These are phyloP conservation scores for Aldrovandia affinis DNA, from an alignment of 2,797 vertebrate genomes.

Conservation along the genomic window DNA sequence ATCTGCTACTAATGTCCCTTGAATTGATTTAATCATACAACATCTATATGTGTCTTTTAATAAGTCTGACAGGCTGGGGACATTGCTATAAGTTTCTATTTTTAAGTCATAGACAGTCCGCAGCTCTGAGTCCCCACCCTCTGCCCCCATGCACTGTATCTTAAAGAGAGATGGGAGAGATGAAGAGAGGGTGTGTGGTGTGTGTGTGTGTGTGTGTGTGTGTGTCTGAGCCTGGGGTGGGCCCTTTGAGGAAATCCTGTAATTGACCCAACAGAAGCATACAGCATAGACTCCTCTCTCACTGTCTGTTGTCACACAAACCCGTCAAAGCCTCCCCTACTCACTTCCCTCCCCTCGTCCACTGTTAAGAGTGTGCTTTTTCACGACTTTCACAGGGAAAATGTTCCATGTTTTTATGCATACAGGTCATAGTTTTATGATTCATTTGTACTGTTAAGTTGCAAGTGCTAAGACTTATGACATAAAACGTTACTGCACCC, in stretches of 20 bases:
- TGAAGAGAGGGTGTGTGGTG: not conserved
- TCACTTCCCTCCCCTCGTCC: not conserved
- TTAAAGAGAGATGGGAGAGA: too few species aligned
- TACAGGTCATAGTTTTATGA: slow-evolving; percentile 59
- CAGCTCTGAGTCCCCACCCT: not conserved
- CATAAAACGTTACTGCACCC: slow-evolving; percentile 62
- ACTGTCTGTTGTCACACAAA: not conserved
- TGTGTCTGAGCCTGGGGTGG: not conserved
- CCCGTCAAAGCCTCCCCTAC: not conserved
- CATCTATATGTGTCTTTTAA: not conserved
- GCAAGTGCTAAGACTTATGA: slow-evolving; percentile 63
- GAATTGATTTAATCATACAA: too few species aligned
- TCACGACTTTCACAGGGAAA: slow-evolving; percentile 47
- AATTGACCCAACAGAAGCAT: not conserved
- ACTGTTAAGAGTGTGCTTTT: slow-evolving; percentile 24
- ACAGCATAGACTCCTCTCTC: slow-evolving; percentile 21
- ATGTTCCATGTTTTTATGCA: slow-evolving; percentile 52
- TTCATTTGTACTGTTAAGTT: slow-evolving; percentile 66
- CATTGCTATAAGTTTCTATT: not conserved
- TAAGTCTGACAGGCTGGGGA: too few species aligned
- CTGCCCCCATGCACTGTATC: not conserved
- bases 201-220: not conserved
- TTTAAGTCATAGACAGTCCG: not conserved
- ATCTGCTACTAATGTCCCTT: not conserved
- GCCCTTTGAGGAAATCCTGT: not conserved